These are phyloP conservation scores for Sebastes taczanowskii DNA, from an alignment of 2,797 vertebrate species.

Conservation along the genomic window DNA sequence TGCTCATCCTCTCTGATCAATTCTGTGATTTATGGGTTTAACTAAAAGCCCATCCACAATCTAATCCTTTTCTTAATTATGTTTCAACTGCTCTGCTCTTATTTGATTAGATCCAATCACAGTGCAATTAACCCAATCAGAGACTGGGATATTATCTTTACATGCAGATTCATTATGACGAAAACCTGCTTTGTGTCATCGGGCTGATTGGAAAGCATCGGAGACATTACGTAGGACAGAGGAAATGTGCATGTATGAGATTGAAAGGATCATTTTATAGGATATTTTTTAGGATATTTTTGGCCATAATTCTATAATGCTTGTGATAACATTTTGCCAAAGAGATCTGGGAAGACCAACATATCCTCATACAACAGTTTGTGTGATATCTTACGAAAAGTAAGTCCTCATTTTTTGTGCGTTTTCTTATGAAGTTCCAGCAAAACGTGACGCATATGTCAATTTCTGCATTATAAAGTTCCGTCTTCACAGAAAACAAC, in stretches of 20 bases:
- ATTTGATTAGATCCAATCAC: constrained; percentile 68
- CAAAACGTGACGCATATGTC: not conserved
- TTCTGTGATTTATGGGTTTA: constrained; percentile 65
- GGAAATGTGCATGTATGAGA: not conserved
- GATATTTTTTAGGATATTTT: not conserved
- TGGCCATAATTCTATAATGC: not conserved
- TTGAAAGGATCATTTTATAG: not conserved
- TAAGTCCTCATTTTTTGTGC: not conserved
- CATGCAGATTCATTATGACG: constrained; percentile 37
- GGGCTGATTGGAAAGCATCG: constrained; percentile 11
- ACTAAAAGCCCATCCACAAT: constrained; percentile 61
- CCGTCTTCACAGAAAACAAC: not conserved
- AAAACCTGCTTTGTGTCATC: constrained; percentile 22
- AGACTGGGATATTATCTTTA: constrained; percentile 52
- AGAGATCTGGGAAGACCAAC: not conserved
- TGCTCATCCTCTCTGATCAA: constrained; percentile 59
- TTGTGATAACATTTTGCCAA: not conserved
- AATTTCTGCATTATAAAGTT: not conserved
- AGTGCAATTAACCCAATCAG: constrained; percentile 63
- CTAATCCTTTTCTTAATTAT: constrained; percentile 67
- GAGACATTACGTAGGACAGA: not conserved
- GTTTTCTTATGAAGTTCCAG: rapidly evolving
- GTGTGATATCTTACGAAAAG: not conserved
- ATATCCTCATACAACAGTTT: not conserved
- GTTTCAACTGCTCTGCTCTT: constrained; percentile 63